Percentiles rank a stretch among this genome's conserved stretches.
Conservation (phyloP, 2,797 vertebrate genomes). For the Gobio occitaniae region DNA sequence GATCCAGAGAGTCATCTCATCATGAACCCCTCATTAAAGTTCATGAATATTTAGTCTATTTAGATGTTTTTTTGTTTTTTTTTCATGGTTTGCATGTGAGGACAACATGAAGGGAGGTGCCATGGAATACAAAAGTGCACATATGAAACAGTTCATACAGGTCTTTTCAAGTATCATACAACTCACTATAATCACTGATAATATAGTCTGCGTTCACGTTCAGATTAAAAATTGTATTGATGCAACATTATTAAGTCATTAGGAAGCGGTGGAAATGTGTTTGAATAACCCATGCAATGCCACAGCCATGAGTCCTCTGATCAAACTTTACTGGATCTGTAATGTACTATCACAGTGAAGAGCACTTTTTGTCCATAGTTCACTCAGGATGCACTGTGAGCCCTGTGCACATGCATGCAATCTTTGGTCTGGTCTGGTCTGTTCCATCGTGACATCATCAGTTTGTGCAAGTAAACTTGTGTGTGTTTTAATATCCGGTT, state of each 20-base stretch:
- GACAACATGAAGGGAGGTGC: background rate
- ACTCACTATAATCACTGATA: background rate
- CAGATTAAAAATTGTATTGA: background rate
- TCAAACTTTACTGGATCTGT: conserved; percentile 23
- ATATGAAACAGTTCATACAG: background rate
- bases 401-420: conserved; percentile 71
- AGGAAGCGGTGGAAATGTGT: background rate
- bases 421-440: conserved; percentile 73
- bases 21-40: conserved; percentile 64
- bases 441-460: conserved; percentile 69
- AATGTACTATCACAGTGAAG: background rate
- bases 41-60: conserved; percentile 55
- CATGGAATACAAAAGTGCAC: background rate
- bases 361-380: conserved; percentile 54
- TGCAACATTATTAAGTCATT: background rate
- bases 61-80: background rate
- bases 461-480: conserved; percentile 76
- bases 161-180: background rate
- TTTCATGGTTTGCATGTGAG: background rate
- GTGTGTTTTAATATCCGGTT: conserved; percentile 77
- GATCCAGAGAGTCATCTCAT: conserved; percentile 61
- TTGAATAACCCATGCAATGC: conserved; percentile 13
- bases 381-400: conserved; percentile 69
- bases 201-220: background rate
- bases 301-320: conserved; percentile 19